Evolutionary conservation across 2,113 vertebrate genomes (phyloP).

Genomic region (Sebastes fasciatus): DNA sequence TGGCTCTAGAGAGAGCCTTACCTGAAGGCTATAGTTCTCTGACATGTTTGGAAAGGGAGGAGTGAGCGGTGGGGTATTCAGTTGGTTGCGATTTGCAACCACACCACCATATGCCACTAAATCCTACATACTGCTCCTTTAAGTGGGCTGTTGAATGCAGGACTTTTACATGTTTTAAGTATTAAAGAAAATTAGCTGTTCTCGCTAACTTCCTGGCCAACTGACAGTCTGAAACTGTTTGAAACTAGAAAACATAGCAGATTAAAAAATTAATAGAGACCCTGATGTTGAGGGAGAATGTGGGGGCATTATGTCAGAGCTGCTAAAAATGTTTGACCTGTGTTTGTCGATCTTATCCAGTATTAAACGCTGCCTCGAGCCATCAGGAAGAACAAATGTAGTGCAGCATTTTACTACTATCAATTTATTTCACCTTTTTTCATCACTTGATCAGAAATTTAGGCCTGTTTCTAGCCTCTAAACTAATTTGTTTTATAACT

Average conservation of each 20-base stretch:
- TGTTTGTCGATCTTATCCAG: background rate
- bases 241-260: background rate
- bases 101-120: too few relatives aligned
- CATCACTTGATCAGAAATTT: background rate
- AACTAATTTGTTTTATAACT: background rate
- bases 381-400: background rate
- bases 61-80: too few relatives aligned
- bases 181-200: too few relatives aligned
- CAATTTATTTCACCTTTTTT: background rate
- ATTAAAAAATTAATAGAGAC: slow-evolving; percentile 12
- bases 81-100: too few relatives aligned
- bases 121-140: too few relatives aligned
- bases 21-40: too few relatives aligned
- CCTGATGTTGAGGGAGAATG: slow-evolving; percentile 8
- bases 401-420: background rate
- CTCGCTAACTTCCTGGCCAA: background rate
- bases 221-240: background rate
- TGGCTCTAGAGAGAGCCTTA: too few relatives aligned
- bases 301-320: background rate
- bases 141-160: too few relatives aligned
- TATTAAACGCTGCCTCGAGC: slow-evolving; percentile 9
- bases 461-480: slow-evolving; percentile 8
- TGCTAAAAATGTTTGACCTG: slow-evolving; percentile 3
- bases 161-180: too few relatives aligned
- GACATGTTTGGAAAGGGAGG: too few relatives aligned